A percentile compares a stretch with the other conserved stretches of the same genome.
Conservation (phyloP, 2,888 invertebrate genomes). For the Leptopilina drosophilae region DNA sequence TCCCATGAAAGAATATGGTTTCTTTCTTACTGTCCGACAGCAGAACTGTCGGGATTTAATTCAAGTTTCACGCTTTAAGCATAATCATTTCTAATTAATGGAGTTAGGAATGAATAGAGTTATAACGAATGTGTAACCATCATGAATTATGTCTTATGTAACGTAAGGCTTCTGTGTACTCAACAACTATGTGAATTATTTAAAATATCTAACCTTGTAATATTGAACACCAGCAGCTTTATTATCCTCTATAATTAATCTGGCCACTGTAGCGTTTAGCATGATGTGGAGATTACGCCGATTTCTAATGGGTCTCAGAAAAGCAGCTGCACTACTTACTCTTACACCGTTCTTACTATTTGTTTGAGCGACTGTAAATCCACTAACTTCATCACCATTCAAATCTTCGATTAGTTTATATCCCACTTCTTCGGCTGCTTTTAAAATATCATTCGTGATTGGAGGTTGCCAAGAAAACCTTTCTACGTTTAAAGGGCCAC, state of each 20-base stretch:
- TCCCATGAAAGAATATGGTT: no score
- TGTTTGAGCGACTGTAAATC: slow-evolving; percentile 83
- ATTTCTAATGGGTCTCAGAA: slow-evolving; percentile 79
- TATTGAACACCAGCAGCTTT: slow-evolving; percentile 81
- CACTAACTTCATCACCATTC: slow-evolving; percentile 81
- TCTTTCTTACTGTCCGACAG: no score
- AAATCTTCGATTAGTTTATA: slow-evolving; percentile 82
- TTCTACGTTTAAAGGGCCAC: slow-evolving; percentile 82
- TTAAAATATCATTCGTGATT: slow-evolving; percentile 81
- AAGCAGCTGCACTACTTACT: slow-evolving; percentile 81
- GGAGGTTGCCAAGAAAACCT: slow-evolving; percentile 83
- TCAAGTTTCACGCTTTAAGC: no score
- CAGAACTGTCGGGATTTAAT: no score
- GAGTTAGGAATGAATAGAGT: no score
- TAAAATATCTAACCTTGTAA: slow-evolving; percentile 65
- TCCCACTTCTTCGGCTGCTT: slow-evolving; percentile 81
- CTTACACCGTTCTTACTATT: slow-evolving; percentile 82
- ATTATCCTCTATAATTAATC: slow-evolving; percentile 78
- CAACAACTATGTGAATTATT: no score
- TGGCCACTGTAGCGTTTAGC: slow-evolving; percentile 81
- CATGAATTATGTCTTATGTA: no score
- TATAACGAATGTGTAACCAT: no score
- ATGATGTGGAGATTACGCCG: slow-evolving; percentile 82
- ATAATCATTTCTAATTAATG: no score
- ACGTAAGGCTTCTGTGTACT: no score